These are phyloP conservation scores for Hemibagrus wyckioides DNA, from an alignment of 2,113 vertebrate species.

Conservation along the genomic window DNA sequence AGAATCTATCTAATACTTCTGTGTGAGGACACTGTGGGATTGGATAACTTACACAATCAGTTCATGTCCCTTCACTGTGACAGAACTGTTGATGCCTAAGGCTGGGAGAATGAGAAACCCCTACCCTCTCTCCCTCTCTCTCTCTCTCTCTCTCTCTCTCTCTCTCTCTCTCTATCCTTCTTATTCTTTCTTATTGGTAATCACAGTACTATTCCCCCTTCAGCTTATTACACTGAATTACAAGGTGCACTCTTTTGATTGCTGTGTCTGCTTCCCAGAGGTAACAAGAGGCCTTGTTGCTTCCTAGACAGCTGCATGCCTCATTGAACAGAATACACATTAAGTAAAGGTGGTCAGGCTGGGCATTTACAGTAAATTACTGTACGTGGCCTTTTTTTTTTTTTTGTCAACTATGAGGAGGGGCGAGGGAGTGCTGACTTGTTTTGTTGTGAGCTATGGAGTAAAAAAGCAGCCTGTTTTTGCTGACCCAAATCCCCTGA, in stretches of 20 bases:
- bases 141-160: background rate
- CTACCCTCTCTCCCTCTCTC: background rate
- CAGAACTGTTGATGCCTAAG: constrained; percentile 30
- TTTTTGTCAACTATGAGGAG: background rate
- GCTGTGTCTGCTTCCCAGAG: constrained; percentile 44
- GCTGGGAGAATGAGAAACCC: background rate
- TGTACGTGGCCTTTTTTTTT: constrained; percentile 2
- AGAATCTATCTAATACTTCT: background rate
- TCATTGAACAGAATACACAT: constrained; percentile 28
- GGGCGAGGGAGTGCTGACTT: constrained; percentile 24
- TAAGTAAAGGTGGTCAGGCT: constrained; percentile 28
- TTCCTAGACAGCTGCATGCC: constrained; percentile 29
- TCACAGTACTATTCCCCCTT: constrained; percentile 26
- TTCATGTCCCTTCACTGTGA: constrained; percentile 23
- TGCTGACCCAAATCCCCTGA: constrained; percentile 33
- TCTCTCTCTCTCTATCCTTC: background rate
- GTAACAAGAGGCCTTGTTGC: constrained; percentile 38
- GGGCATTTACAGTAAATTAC: constrained; percentile 39
- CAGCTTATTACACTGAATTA: constrained; percentile 42
- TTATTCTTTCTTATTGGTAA: constrained; percentile 35
- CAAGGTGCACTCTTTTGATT: constrained; percentile 43
- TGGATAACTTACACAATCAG: constrained; percentile 18
- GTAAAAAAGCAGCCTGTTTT: constrained; percentile 14
- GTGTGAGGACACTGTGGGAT: background rate
- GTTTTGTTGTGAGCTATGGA: constrained; percentile 12